A percentile compares a stretch with the other conserved stretches of the same genome.
phyloP scores from a whole-genome alignment of 2,888 invertebrate genomes.

The Pristionchus mayeri region DNA sequence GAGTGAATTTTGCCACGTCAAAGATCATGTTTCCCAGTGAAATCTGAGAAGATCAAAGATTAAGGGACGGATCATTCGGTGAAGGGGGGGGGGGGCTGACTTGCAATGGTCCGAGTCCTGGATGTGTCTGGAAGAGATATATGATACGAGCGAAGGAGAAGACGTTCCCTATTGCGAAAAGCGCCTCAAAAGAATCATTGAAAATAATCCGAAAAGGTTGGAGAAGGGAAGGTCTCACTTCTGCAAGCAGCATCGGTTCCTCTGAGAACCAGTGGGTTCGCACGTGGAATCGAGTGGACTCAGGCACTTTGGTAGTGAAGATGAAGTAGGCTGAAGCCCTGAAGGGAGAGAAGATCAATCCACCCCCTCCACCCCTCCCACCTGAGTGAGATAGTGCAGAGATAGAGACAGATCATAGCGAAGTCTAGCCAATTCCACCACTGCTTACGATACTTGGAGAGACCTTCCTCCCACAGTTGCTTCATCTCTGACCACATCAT shows the following conservation, averaged over 20 bases:
- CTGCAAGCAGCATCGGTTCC: constrained; percentile 80
- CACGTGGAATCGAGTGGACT: constrained; percentile 58
- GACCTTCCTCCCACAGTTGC: constrained; percentile 81
- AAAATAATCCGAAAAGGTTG: no score
- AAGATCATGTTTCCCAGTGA: constrained; percentile 80
- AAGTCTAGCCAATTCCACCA: constrained; percentile 82
- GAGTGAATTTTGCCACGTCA: constrained; percentile 80
- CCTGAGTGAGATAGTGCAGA: constrained; percentile 80
- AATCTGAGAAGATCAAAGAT: constrained; percentile 60
- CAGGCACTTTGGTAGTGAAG: background rate
- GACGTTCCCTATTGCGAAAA: constrained; percentile 81
- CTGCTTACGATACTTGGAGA: constrained; percentile 79
- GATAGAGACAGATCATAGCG: constrained; percentile 80
- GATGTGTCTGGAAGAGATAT: constrained; percentile 80
- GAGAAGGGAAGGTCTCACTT: constrained; percentile 64
- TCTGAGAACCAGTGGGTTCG: constrained; percentile 79
- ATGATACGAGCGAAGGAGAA: constrained; percentile 81
- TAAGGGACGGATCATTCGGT: no score
- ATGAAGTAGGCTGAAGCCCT: constrained; percentile 45
- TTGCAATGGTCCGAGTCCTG: constrained; percentile 80
- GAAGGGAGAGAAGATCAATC: background rate
- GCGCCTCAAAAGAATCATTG: constrained; percentile 53
- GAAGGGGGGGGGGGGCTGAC: constrained; percentile 69
- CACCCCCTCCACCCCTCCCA: constrained; percentile 44
- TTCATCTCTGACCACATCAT: constrained; percentile 81